phyloP scores from a whole-genome alignment of 37 sponge, comb jelly and placozoan genomes.

The Amphimedon queenslandica region DNA sequence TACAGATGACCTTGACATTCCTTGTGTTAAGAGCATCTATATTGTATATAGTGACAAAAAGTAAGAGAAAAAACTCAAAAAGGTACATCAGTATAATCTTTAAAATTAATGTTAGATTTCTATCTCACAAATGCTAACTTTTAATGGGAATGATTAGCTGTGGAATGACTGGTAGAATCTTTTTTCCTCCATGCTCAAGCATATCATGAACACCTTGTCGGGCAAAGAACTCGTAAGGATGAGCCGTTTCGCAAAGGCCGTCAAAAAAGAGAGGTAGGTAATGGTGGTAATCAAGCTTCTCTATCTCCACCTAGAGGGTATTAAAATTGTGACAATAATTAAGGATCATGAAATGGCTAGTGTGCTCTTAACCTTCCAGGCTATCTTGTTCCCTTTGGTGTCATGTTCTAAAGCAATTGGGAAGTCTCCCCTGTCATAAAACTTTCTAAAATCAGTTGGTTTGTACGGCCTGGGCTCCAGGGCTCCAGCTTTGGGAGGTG shows the following conservation, averaged over 20 bases:
- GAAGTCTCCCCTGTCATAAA: slow-evolving; percentile 98
- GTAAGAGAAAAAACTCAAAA: background rate
- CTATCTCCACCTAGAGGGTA: slow-evolving; percentile 84
- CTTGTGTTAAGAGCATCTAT: slow-evolving; percentile 93
- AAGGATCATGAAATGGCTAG: background rate
- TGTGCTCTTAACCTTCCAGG: slow-evolving; percentile 86
- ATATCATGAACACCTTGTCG: slow-evolving; percentile 99
- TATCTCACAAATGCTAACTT: slow-evolving; percentile 46
- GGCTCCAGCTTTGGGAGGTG: slow-evolving; percentile 91
- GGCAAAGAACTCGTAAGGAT: slow-evolving; percentile 99
- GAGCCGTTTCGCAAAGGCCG: slow-evolving; percentile 92
- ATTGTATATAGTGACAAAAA: background rate
- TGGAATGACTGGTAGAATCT: slow-evolving; percentile 96
- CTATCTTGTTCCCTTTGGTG: slow-evolving; percentile 98
- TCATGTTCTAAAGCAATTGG: slow-evolving; percentile 98
- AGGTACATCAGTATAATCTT: background rate
- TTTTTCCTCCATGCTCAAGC: slow-evolving; percentile 92
- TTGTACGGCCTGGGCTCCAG: slow-evolving; percentile 74
- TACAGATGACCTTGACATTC: slow-evolving; percentile 84
- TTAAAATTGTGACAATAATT: background rate
- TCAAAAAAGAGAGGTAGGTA: slow-evolving; percentile 99
- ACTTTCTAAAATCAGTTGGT: slow-evolving; percentile 91
- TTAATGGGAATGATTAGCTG: slow-evolving; percentile 99
- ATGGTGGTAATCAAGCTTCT: slow-evolving; percentile 97
- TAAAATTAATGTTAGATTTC: background rate